These are phyloP conservation scores for Megalops cyprinoides DNA, from an alignment of 2,797 vertebrate genomes.

Conservation along the genomic window DNA sequence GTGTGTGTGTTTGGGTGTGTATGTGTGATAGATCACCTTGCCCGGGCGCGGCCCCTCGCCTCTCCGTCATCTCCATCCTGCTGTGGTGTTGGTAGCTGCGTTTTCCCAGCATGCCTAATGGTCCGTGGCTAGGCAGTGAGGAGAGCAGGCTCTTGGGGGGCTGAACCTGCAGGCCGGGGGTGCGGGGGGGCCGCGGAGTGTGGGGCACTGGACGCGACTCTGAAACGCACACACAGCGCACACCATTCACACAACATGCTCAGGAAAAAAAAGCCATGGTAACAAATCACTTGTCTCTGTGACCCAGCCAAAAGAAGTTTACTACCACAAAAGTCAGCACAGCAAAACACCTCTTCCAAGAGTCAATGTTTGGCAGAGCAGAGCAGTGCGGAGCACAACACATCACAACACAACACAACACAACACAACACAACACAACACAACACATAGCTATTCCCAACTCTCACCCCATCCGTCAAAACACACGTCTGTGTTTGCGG, in stretches of 20 bases:
- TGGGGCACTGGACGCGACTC: constrained; percentile 88
- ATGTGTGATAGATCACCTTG: constrained; percentile 18
- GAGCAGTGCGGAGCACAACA: too few relatives aligned
- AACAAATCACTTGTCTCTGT: not conserved
- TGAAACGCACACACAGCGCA: constrained; percentile 58
- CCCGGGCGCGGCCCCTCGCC: constrained; percentile 12
- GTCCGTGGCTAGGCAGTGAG: constrained; percentile 82
- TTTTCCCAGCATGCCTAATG: constrained; percentile 92
- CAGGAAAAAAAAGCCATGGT: not conserved
- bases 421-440: too few relatives aligned
- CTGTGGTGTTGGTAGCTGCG: constrained; percentile 95
- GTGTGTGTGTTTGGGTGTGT: not conserved
- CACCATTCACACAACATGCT: constrained; percentile 35
- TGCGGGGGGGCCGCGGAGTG: constrained; percentile 85
- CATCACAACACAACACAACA: too few relatives aligned
- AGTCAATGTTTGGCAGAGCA: not conserved
- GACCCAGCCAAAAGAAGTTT: too few relatives aligned
- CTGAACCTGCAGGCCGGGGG: constrained; percentile 85
- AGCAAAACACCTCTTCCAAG: too few relatives aligned
- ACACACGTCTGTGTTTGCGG: not conserved
- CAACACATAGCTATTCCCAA: too few relatives aligned
- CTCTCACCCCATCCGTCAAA: too few relatives aligned
- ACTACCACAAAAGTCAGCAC: too few relatives aligned
- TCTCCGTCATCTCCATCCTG: constrained; percentile 83
- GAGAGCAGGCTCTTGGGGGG: constrained; percentile 85